Percentiles rank a stretch among this genome's conserved stretches.
These are phyloP conservation scores for Myotis yumanensis DNA, from an alignment of 2,113 vertebrate genomes.

Conservation along the genomic window DNA sequence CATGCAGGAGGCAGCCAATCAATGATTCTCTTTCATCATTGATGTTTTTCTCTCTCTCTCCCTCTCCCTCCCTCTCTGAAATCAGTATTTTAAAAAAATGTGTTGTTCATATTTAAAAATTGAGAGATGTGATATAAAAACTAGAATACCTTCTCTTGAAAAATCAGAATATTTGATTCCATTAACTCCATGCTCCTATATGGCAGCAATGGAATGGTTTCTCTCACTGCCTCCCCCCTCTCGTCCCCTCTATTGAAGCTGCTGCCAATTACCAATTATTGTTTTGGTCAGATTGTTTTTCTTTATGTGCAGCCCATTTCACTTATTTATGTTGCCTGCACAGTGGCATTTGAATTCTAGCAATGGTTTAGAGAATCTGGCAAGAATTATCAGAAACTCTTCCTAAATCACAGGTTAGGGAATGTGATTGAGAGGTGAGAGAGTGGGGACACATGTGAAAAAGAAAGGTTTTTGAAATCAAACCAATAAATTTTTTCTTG, in stretches of 20 bases:
- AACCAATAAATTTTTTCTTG: background rate
- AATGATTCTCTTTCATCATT: too few relatives aligned
- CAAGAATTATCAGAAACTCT: background rate
- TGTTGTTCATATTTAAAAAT: background rate
- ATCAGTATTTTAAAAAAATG: background rate
- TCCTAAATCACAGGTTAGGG: background rate
- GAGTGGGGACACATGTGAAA: background rate
- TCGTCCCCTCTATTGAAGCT: background rate
- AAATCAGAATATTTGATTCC: background rate
- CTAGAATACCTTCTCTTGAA: background rate
- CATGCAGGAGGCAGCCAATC: too few relatives aligned
- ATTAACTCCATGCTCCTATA: background rate
- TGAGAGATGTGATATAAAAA: slow-evolving; percentile 12
- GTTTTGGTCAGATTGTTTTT: background rate
- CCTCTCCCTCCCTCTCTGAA: too few relatives aligned
- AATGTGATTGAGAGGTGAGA: background rate
- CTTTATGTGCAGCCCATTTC: background rate
- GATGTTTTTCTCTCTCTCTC: too few relatives aligned
- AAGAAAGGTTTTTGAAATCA: background rate
- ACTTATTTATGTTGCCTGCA: background rate
- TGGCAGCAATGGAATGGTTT: background rate
- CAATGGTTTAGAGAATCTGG: background rate
- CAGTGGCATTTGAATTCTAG: background rate
- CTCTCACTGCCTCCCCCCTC: rapidly evolving
- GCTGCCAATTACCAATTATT: background rate